phyloP scores from a whole-genome alignment of 2,797 vertebrate species.

The Anguilla marmorata region DNA sequence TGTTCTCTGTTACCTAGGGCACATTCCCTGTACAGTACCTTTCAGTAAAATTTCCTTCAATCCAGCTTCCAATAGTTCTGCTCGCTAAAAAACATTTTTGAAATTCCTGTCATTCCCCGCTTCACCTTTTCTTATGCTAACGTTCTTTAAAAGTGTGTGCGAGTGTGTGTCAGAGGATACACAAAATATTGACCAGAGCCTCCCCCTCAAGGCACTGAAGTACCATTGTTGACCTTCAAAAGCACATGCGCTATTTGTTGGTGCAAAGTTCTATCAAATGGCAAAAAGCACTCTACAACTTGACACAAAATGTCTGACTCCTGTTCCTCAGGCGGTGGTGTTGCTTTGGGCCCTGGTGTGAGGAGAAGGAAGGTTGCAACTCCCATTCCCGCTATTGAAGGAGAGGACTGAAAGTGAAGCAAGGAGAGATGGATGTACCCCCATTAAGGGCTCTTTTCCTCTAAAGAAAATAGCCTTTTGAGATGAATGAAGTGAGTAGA shows the following conservation, averaged over 20 bases:
- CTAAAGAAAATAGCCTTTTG: constrained; percentile 51
- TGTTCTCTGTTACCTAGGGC: not conserved
- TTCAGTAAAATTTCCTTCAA: not conserved
- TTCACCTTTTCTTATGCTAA: constrained; percentile 14
- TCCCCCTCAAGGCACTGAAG: not conserved
- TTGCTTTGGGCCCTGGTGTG: not conserved
- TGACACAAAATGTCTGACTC: constrained; percentile 46
- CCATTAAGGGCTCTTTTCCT: constrained; percentile 64
- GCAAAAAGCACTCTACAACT: constrained; percentile 30
- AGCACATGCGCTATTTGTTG: not conserved
- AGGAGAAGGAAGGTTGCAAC: constrained; percentile 35
- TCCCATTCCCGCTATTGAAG: not conserved
- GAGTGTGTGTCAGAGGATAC: not conserved
- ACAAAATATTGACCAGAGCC: not conserved
- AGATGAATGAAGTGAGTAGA: constrained; percentile 54
- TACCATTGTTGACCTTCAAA: not conserved
- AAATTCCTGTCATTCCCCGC: constrained; percentile 17
- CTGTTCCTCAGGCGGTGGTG: constrained; percentile 43
- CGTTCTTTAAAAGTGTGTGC: not conserved
- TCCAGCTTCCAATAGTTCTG: not conserved
- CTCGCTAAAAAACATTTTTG: not conserved
- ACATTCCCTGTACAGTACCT: not conserved
- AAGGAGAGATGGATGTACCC: constrained; percentile 46
- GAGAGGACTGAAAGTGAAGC: constrained; percentile 42
- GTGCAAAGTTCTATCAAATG: constrained; percentile 47